Evolutionary conservation across 2,113 vertebrate species (phyloP).

Genomic region (Budorcas taxicolor): DNA sequence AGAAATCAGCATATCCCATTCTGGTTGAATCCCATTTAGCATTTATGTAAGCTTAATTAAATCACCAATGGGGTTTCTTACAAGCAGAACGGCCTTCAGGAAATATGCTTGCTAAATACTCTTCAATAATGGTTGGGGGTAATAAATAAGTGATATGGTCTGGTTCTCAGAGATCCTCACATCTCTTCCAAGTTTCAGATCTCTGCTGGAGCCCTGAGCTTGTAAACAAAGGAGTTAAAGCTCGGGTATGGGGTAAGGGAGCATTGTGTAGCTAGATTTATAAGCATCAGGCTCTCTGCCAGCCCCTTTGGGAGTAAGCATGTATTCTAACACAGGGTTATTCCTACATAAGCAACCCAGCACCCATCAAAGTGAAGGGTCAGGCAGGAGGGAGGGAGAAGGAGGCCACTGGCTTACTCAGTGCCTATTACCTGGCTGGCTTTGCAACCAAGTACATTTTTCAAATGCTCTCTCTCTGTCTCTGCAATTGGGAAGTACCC

Average conservation of each 20-base stretch:
- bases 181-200: slow-evolving; percentile 46
- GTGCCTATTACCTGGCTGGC: background rate
- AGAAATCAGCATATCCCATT: slow-evolving; percentile 64
- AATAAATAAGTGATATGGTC: background rate
- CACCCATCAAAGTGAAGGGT: background rate
- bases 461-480: background rate
- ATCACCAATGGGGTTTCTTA: slow-evolving; percentile 36
- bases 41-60: slow-evolving; percentile 59
- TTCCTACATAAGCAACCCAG: background rate
- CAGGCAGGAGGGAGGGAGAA: background rate
- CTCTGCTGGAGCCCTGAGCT: slow-evolving; percentile 25
- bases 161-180: background rate
- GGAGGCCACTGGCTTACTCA: background rate
- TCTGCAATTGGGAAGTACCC: background rate
- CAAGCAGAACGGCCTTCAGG: slow-evolving; percentile 7
- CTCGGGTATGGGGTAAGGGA: background rate
- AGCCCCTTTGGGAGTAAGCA: background rate
- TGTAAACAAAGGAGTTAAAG: background rate
- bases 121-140: background rate
- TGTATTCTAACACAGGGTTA: background rate
- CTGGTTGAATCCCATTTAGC: background rate
- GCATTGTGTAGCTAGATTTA: slow-evolving; percentile 29
- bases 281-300: background rate
- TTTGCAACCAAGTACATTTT: background rate
- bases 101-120: slow-evolving; percentile 44